Conservation (phyloP, 2,113 vertebrate genomes). For the Phyllostomus discolor region DNA sequence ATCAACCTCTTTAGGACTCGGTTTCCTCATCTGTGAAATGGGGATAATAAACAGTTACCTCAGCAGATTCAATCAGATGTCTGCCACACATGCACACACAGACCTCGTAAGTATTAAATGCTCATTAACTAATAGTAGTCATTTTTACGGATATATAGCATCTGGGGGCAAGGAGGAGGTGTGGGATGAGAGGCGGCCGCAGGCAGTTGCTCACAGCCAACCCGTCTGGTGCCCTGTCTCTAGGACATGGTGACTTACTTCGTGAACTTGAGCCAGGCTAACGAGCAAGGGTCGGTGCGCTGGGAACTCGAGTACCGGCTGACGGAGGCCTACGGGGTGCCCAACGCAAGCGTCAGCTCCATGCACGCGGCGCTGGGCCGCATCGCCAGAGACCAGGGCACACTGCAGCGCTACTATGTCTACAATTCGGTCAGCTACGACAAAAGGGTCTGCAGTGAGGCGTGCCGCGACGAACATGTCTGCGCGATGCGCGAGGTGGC, state of each 20-base stretch:
- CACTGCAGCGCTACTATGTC: slow-evolving; percentile 89
- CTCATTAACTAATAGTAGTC: not conserved
- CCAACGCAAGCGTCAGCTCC: slow-evolving; percentile 83
- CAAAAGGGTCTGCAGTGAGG: slow-evolving; percentile 73
- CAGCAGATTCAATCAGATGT: not conserved
- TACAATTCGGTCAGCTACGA: slow-evolving; percentile 94
- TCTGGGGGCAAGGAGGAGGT: not conserved
- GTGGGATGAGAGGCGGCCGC: not conserved
- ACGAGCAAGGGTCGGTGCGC: slow-evolving; percentile 63
- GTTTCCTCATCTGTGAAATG: not conserved
- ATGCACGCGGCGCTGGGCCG: slow-evolving; percentile 85
- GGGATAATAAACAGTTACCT: not conserved
- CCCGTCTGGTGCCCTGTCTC: not conserved
- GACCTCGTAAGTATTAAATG: not conserved
- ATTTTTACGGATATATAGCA: not conserved
- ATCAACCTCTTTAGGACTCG: not conserved
- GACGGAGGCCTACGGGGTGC: slow-evolving; percentile 86
- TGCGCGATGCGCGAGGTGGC: slow-evolving; percentile 90
- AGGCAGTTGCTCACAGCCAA: not conserved
- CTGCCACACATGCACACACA: not conserved
- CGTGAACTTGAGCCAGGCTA: slow-evolving; percentile 89
- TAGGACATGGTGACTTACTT: slow-evolving; percentile 95
- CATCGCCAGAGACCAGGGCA: slow-evolving; percentile 71
- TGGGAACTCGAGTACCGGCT: slow-evolving; percentile 94
- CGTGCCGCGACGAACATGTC: slow-evolving; percentile 87